These are phyloP conservation scores for Oryzias celebensis DNA, from an alignment of 2,113 vertebrate species.

Conservation along the genomic window DNA sequence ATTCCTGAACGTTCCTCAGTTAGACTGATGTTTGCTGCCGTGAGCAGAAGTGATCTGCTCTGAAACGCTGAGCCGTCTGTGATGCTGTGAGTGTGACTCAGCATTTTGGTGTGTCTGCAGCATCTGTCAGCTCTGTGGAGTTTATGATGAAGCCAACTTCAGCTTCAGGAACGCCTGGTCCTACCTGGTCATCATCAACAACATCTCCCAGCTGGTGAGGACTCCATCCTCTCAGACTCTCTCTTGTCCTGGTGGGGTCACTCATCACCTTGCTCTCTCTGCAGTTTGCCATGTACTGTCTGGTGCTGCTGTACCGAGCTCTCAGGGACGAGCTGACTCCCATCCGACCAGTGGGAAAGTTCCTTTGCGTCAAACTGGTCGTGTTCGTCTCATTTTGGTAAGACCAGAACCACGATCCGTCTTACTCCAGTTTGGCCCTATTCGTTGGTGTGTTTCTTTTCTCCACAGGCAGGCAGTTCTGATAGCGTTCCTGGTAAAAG, in stretches of 20 bases:
- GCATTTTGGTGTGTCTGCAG: constrained; percentile 46
- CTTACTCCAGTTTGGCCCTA: background rate
- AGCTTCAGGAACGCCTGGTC: constrained; percentile 96
- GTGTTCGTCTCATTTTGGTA: constrained; percentile 99
- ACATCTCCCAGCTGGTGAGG: constrained; percentile 92
- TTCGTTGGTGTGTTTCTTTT: rapidly evolving
- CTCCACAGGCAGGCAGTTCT: constrained; percentile 88
- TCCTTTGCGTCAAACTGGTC: constrained; percentile 96
- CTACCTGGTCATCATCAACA: constrained; percentile 96
- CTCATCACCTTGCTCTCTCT: constrained; percentile 1
- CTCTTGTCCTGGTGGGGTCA: background rate
- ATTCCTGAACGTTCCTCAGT: too few relatives aligned
- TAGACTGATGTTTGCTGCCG: too few relatives aligned
- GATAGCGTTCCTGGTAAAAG: constrained; percentile 95
- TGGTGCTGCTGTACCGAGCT: constrained; percentile 92
- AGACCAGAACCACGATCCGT: constrained; percentile 16
- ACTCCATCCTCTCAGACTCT: background rate
- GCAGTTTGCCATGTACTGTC: constrained; percentile 95
- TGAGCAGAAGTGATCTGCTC: background rate
- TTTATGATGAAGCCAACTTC: constrained; percentile 97
- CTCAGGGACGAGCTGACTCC: constrained; percentile 90
- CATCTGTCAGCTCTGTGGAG: constrained; percentile 88
- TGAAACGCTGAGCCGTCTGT: background rate
- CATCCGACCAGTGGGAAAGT: constrained; percentile 95
- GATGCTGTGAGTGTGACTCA: background rate